These are phyloP conservation scores for Cataglyphis cursor DNA, from an alignment of 2,888 invertebrate species.

Conservation along the genomic window DNA sequence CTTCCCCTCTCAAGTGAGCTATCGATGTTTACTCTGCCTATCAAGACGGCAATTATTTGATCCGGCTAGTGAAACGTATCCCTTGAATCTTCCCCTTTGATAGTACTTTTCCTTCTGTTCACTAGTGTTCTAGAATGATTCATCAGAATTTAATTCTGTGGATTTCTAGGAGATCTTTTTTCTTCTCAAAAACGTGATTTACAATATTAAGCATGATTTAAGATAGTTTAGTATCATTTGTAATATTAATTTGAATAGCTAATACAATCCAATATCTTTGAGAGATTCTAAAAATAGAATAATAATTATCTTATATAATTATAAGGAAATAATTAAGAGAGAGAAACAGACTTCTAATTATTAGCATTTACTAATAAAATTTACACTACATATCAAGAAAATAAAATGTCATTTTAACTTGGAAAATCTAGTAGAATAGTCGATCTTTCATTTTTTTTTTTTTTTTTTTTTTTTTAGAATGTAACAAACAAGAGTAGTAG, in stretches of 20 bases:
- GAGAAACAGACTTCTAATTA: not conserved
- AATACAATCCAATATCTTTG: not conserved
- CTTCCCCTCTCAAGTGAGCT: constrained; percentile 35
- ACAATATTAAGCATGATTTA: not conserved
- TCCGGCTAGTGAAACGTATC: constrained; percentile 70
- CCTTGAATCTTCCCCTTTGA: constrained; percentile 26
- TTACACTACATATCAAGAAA: not conserved
- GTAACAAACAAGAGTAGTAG: not conserved
- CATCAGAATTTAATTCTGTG: constrained; percentile 24
- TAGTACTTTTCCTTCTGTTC: constrained; percentile 19
- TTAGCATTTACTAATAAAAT: not conserved
- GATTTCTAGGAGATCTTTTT: not conserved
- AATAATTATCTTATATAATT: not conserved
- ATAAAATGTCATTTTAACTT: not conserved
- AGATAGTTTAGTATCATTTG: not conserved
- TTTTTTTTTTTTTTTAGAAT: not conserved
- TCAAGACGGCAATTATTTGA: constrained; percentile 82
- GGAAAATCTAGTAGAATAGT: not conserved
- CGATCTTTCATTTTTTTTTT: not conserved
- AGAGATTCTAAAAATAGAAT: not conserved
- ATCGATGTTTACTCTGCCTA: constrained; percentile 76
- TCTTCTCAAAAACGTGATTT: not conserved
- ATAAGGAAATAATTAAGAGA: not conserved
- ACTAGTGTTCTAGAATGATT: constrained; percentile 19
- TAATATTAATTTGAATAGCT: not conserved